phyloP scores from a whole-genome alignment of 2,113 vertebrate genomes.

The Dolichotis patagonum region DNA sequence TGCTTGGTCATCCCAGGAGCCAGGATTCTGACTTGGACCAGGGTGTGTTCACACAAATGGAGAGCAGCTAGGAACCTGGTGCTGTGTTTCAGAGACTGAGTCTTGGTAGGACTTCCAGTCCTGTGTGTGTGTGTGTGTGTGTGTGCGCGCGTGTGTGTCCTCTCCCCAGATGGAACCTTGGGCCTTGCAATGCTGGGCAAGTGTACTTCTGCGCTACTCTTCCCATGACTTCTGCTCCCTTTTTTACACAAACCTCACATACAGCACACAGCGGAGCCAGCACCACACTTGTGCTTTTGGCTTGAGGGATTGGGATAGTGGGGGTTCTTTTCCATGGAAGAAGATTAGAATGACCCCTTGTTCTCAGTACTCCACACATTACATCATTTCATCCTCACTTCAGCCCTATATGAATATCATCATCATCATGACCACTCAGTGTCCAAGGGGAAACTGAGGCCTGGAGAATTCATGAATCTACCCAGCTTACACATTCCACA shows the following conservation, averaged over 20 bases:
- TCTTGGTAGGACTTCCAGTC: not conserved
- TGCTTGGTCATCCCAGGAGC: not conserved
- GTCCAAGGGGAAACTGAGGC: not conserved
- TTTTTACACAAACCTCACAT: not conserved
- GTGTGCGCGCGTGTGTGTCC: not conserved
- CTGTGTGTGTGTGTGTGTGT: not conserved
- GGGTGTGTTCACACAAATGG: not conserved
- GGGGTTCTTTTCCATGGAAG: not conserved
- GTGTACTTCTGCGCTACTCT: no score
- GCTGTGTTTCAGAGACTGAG: not conserved
- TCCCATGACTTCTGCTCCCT: not conserved
- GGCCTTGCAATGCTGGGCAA: not conserved
- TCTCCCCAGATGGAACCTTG: not conserved
- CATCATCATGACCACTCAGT: not conserved
- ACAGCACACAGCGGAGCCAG: not conserved
- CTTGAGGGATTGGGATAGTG: not conserved
- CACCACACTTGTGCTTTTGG: not conserved
- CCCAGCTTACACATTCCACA: not conserved
- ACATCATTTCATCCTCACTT: not conserved
- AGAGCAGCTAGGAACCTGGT: not conserved
- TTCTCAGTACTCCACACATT: not conserved
- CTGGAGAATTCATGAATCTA: not conserved
- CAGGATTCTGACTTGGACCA: not conserved
- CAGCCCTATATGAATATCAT: not conserved
- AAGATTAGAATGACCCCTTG: not conserved